phyloP scores from a whole-genome alignment of 2,888 invertebrate species.

The Drosophila quasianomalipes region DNA sequence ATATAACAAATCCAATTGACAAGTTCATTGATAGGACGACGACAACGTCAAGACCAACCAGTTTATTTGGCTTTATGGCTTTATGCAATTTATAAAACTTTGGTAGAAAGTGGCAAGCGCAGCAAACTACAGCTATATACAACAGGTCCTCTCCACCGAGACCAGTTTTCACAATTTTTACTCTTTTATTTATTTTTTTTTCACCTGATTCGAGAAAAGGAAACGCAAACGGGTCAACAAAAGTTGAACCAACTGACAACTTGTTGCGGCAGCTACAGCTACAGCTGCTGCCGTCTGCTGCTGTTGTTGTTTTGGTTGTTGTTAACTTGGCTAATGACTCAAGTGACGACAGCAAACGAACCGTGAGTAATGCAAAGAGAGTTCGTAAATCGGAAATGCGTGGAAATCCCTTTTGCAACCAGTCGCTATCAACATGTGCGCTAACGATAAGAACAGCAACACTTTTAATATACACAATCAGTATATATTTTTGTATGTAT shows the following conservation, averaged over 20 bases:
- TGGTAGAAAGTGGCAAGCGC: conserved; percentile 66
- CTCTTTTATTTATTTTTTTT: conserved; percentile 68
- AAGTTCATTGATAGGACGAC: conserved; percentile 71
- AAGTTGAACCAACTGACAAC: conserved; percentile 44
- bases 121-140: conserved; percentile 9
- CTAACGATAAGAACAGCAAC: conserved; percentile 20
- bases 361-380: conserved; percentile 58
- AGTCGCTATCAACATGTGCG: conserved; percentile 58
- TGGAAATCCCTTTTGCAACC: conserved; percentile 56
- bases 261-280: conserved; percentile 48
- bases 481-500: neutral
- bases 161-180: conserved; percentile 73
- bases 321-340: conserved; percentile 51
- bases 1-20: conserved; percentile 71
- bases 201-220: conserved; percentile 74
- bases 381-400: conserved; percentile 61
- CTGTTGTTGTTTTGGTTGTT: conserved; percentile 3
- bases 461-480: conserved; percentile 2
- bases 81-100: conserved; percentile 62
- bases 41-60: conserved; percentile 39
- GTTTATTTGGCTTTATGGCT: conserved; percentile 39
- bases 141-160: conserved; percentile 53
- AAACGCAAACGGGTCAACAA: conserved; percentile 67
- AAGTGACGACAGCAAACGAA: conserved; percentile 43
- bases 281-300: conserved; percentile 15